phyloP scores from a whole-genome alignment of 2,797 vertebrate species.

The Numenius phaeopus region DNA sequence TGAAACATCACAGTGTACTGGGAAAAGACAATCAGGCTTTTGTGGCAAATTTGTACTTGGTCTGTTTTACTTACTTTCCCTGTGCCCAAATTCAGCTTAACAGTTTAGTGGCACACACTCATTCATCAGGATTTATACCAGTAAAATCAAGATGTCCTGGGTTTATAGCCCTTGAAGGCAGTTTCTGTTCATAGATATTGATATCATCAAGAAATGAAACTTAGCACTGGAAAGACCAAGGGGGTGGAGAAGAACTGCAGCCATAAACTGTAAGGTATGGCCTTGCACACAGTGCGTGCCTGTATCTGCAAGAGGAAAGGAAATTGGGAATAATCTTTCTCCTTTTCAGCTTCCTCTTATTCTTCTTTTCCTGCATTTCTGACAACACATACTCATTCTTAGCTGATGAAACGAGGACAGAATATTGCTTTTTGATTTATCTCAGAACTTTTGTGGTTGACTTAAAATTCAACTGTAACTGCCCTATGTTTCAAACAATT shows the following conservation, averaged over 20 bases:
- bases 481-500: not conserved
- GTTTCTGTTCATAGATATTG: not conserved
- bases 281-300: not conserved
- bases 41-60: not conserved
- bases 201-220: not conserved
- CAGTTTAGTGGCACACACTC: not conserved
- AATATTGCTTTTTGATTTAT: not conserved
- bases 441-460: not conserved
- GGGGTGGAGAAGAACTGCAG: fast-evolving
- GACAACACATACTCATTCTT: not conserved
- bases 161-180: not conserved
- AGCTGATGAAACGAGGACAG: not conserved
- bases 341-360: not conserved
- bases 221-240: not conserved
- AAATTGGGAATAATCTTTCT: not conserved
- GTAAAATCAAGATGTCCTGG: not conserved
- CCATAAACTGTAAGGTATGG: not conserved
- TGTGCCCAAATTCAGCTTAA: not conserved
- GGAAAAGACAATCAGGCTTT: not conserved
- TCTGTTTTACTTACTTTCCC: not conserved
- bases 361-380: not conserved
- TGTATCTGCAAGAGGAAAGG: not conserved
- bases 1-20: not conserved
- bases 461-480: not conserved
- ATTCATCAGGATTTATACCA: not conserved